Evolutionary conservation across 2,113 vertebrate genomes (phyloP), one percentile per base, ranked within the genome.

Genomic region (Eulemur macaco): DNA sequence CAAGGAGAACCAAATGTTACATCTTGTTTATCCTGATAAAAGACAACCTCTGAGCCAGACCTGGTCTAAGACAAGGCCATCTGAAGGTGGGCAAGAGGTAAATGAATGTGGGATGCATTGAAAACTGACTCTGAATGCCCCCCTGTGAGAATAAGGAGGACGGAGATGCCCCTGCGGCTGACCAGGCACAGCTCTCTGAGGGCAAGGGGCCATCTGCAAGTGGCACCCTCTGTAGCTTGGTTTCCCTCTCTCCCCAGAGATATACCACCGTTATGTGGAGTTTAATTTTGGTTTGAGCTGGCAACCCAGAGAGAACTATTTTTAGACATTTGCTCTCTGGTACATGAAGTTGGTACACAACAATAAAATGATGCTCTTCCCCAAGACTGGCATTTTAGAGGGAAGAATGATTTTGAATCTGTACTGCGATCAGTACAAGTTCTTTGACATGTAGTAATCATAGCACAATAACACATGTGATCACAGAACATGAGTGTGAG

Each of bases 391-490:
- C 15, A 3, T 37, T 58, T 0, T 0, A 64, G 50, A 1, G 56
- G 50, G 56, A 96, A 93, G 52, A 87, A 34, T 56, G 1, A 69
- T 66, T 88, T 76, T 47, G 52, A 81, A 50, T 63, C 52, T 94
- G 86, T 68, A 31, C 31, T 58, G 6, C 71, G 76, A 90, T 89
- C 66, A 77, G 4, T 82, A 9, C 21, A 92, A 71, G 25, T 82
- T 0, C 0, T 47, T 11, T 64, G 0, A 0, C 71, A 91, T 83
- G 31, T 94, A 25, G 52, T 93, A 37, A 45, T 91, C 5, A 76
- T 23, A 52, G 73, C 18, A 73, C 21, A 54, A 76, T 25, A 52
- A 69, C 18, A 73, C 21, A 54, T 9, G 20, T 64, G 45, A 47
- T 86, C 66, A 76, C 14, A 64, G 58, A 90, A 92, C 42, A 25